These are phyloP conservation scores for Nemotelus nigrinus DNA, from an alignment of 2,888 invertebrate species.

Conservation along the genomic window DNA sequence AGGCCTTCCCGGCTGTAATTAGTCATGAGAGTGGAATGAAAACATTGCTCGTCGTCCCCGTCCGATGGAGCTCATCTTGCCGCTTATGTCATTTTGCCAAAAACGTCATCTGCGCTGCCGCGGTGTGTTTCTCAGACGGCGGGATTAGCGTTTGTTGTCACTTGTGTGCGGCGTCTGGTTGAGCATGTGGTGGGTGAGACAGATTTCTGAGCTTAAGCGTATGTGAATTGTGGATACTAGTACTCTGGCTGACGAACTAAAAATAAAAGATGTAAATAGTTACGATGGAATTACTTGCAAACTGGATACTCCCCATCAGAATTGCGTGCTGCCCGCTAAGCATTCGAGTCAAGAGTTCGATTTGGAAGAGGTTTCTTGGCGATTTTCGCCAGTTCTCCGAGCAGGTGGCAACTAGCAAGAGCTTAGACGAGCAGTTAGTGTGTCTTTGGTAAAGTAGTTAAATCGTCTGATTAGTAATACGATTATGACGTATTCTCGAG, in stretches of 20 bases:
- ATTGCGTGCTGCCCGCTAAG: too few species aligned
- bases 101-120: slow-evolving; percentile 4
- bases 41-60: too few species aligned
- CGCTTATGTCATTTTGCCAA: not conserved
- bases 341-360: not conserved
- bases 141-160: not conserved
- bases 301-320: not conserved
- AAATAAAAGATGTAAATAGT: slow-evolving; percentile 41
- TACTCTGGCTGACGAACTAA: not conserved
- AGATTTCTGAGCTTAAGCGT: not conserved
- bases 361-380: not conserved
- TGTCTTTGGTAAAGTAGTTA: not conserved
- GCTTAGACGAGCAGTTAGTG: not conserved
- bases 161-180: not conserved
- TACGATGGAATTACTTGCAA: not conserved
- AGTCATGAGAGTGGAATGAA: not conserved
- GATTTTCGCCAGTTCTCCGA: not conserved
- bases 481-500: too few species aligned
- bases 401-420: not conserved
- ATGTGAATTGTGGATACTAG: too few species aligned
- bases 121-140: not conserved
- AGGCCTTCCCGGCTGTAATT: not conserved
- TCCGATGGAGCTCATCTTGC: not conserved
- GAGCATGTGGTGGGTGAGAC: not conserved
- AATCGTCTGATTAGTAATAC: too few species aligned